Percentiles rank a stretch among this genome's conserved stretches.
These are phyloP conservation scores for Peromyscus aztecus DNA, from an alignment of 2,797 vertebrate genomes.

Conservation along the genomic window DNA sequence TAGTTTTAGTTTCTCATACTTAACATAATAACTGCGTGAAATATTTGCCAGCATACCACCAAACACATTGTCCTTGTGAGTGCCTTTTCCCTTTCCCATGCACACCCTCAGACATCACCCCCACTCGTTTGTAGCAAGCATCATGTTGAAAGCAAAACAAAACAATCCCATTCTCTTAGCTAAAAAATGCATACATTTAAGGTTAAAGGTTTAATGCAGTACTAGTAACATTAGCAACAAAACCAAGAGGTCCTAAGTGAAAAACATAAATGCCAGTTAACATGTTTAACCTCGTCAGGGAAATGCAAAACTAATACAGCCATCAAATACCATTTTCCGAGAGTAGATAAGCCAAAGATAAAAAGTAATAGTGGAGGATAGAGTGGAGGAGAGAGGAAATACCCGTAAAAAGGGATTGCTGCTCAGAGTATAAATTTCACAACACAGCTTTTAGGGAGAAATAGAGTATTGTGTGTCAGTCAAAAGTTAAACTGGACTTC, in stretches of 20 bases:
- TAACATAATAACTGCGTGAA: neutral
- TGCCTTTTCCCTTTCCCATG: neutral
- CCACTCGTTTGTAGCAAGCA: neutral
- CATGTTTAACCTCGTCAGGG: neutral
- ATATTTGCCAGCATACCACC: neutral
- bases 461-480: neutral
- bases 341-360: neutral
- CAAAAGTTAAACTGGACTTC: slow-evolving; percentile 5
- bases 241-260: neutral
- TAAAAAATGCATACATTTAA: neutral
- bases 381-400: neutral
- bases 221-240: neutral
- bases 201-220: neutral
- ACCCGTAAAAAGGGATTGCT: neutral
- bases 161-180: slow-evolving; percentile 11
- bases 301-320: slow-evolving; percentile 44
- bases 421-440: neutral
- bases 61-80: neutral
- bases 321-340: slow-evolving; percentile 4
- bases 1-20: neutral
- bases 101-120: neutral
- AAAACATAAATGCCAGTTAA: neutral
- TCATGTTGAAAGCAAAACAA: neutral
- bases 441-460: neutral
- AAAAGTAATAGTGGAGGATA: slow-evolving; percentile 26